Conservation (phyloP, 1,140 invertebrate genomes). For the Bombus polaris region DNA sequence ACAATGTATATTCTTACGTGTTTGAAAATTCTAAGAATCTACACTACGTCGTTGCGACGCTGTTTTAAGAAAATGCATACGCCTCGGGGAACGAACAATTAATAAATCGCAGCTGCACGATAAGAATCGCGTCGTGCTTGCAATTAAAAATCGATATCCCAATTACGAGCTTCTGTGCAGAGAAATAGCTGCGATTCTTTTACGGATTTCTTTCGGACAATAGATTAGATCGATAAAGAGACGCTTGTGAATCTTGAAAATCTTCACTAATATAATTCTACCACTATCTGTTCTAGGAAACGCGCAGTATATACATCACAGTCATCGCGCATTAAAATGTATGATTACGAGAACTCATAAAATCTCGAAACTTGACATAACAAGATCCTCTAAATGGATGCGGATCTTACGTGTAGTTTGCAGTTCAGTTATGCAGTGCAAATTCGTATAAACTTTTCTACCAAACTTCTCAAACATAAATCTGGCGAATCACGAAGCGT, state of each 20-base stretch:
- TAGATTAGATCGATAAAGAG: background rate
- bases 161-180: background rate
- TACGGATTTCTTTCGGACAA: background rate
- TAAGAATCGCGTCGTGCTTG: background rate
- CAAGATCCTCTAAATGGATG: background rate
- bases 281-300: too few relatives aligned
- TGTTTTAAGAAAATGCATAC: background rate
- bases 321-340: too few relatives aligned
- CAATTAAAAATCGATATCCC: constrained; percentile 29
- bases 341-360: background rate
- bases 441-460: background rate
- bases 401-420: too few relatives aligned
- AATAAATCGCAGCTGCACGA: too few relatives aligned
- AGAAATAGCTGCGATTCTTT: background rate
- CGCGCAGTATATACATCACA: too few relatives aligned
- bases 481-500: background rate
- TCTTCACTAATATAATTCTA: background rate
- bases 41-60: background rate
- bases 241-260: background rate
- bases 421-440: too few relatives aligned
- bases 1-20: background rate
- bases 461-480: background rate
- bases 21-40: constrained; percentile 7
- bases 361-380: background rate
- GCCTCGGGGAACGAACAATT: background rate